Base-by-base conservation (phyloP, 2,888 invertebrate genomes). In the Halocaridina rubra region DNA sequence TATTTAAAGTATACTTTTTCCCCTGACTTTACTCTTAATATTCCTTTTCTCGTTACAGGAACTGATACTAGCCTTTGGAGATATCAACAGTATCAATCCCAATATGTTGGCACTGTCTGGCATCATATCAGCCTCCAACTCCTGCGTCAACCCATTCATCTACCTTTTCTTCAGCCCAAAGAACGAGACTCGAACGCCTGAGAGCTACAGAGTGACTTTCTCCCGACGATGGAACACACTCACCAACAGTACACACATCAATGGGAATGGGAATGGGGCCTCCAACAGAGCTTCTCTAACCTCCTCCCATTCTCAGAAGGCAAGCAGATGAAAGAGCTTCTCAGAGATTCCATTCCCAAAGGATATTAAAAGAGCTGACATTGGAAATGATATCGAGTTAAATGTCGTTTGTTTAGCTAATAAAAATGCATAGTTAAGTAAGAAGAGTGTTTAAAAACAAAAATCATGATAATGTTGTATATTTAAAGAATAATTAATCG, bases 131-230 rank as follows among this genome's bases (percentile, higher is more conserved):
- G 82, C 82, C 22, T 82, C 82, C 13, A 82, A 82, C 77, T 82
- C 82, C 30, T 29, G 69, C 64, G 59, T 82, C 61, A 82, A 82
- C 72, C 82, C 82, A 10, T 82, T 78, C 78, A 82, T 82, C 77
- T 82, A 82, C 82, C 72, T 82, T 30, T 59, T 82, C 57, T 82
- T 82, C 72, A 77, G 82, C 24, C 82, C 82, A 57, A 82, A 82
- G 61, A 74, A 33, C 19, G 82, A 82, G 19, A 61, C 57, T 10
- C 33, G 78, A 24, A 72, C 82, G 22, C 78, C 75, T 10, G 82
- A 78, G 78, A 78, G 78, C 24, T 82, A 82, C 72, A 30, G 82
- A 8, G 82, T 82, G 29, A 82, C 82, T 29, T 82, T 82, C 71
- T 30, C 71, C 22, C 57, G 82, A 3, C 71, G 82, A 5, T 69